Evolutionary conservation across 1,140 invertebrate species (phyloP).

Genomic region (Zaprionus camerounensis): DNA sequence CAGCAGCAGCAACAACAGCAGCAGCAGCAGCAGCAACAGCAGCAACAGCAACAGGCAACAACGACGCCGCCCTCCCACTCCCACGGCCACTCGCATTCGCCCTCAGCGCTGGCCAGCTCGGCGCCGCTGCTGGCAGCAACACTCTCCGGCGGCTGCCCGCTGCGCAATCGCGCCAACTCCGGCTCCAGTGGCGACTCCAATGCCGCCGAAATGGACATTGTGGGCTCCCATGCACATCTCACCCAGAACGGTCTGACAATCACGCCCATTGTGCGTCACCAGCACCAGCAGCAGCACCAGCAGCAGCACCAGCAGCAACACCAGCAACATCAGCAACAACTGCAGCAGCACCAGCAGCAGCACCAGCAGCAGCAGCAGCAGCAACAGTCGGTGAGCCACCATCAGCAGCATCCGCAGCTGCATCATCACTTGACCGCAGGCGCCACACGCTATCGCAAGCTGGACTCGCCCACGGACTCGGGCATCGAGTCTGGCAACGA

Average conservation of each 20-base stretch:
- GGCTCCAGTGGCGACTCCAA: slow-evolving; percentile 92
- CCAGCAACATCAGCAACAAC: slow-evolving; percentile 44
- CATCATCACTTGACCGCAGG: slow-evolving; percentile 76
- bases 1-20: slow-evolving; percentile 84
- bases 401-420: slow-evolving; percentile 70
- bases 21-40: slow-evolving; percentile 82
- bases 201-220: slow-evolving; percentile 88
- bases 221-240: slow-evolving; percentile 87
- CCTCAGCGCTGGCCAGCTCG: slow-evolving; percentile 82
- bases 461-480: slow-evolving; percentile 95
- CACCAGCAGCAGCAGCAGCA: slow-evolving; percentile 67
- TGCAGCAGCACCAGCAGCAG: slow-evolving; percentile 42
- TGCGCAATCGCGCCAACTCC: slow-evolving; percentile 90
- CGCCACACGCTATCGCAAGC: slow-evolving; percentile 88
- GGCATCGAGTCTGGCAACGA: slow-evolving; percentile 97
- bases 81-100: slow-evolving; percentile 16
- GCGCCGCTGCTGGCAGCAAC: slow-evolving; percentile 92
- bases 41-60: slow-evolving; percentile 47
- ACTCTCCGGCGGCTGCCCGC: slow-evolving; percentile 88
- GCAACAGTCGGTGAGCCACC: slow-evolving; percentile 32
- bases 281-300: slow-evolving; percentile 78
- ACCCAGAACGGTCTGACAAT: slow-evolving; percentile 88
- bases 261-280: slow-evolving; percentile 86
- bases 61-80: slow-evolving; percentile 5
- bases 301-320: slow-evolving; percentile 54